Evolutionary conservation across 1,140 invertebrate genomes (phyloP).

Genomic region (Papilio glaucus): DNA sequence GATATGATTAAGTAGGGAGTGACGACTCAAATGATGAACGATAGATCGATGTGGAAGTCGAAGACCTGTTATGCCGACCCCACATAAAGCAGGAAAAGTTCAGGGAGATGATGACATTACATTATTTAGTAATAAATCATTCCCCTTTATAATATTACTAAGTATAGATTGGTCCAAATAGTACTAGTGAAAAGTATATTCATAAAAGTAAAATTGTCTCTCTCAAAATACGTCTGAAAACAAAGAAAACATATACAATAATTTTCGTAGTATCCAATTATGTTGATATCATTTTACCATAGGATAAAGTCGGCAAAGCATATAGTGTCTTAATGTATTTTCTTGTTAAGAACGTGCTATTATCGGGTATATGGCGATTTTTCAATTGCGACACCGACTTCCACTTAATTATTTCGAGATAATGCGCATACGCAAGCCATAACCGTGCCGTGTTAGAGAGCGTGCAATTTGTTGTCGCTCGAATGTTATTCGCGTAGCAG

Average conservation of each 20-base stretch:
- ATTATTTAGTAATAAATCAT: too few relatives aligned
- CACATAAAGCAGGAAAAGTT: too few relatives aligned
- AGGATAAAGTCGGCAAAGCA: background rate
- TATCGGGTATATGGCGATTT: conserved; percentile 45
- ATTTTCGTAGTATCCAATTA: background rate
- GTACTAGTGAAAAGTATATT: too few relatives aligned
- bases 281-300: background rate
- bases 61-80: too few relatives aligned
- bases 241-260: background rate
- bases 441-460: conserved; percentile 57
- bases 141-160: too few relatives aligned
- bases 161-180: too few relatives aligned
- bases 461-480: conserved; percentile 47
- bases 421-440: conserved; percentile 62
- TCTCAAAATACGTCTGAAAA: background rate
- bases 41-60: too few relatives aligned
- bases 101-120: too few relatives aligned
- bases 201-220: too few relatives aligned
- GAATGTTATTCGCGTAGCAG: conserved; percentile 64
- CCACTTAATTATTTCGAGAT: conserved; percentile 66
- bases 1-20: too few relatives aligned
- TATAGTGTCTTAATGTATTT: background rate
- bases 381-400: conserved; percentile 60
- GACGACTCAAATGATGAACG: too few relatives aligned
- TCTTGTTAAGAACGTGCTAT: background rate